phyloP scores from a whole-genome alignment of 2,888 invertebrate species.

The Congeria kusceri region DNA sequence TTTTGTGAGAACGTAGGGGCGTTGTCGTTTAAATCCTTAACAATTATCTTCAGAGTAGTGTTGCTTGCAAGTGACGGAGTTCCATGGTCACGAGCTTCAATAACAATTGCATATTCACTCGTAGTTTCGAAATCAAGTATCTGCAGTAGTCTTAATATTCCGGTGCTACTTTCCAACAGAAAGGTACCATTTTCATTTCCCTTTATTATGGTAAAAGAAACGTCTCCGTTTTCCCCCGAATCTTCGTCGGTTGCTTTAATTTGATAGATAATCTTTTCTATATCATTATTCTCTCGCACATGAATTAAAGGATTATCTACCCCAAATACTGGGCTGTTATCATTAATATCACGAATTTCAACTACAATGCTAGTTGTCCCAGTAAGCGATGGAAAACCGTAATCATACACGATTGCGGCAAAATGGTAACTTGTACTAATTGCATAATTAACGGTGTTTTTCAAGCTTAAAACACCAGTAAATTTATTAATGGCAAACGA shows the following conservation, averaged over 20 bases:
- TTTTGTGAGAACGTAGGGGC: conserved; percentile 55
- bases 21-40: conserved; percentile 76
- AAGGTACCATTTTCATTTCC: conserved; percentile 62
- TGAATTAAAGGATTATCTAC: conserved; percentile 32
- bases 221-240: conserved; percentile 62
- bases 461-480: conserved; percentile 93
- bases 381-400: conserved; percentile 71
- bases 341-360: conserved; percentile 65
- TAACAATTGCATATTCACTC: conserved; percentile 37
- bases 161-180: conserved; percentile 61
- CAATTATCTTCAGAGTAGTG: conserved; percentile 57
- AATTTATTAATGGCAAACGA: conserved; percentile 90
- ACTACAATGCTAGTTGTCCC: conserved; percentile 62
- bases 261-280: conserved; percentile 49
- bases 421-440: conserved; percentile 92
- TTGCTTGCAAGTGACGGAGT: conserved; percentile 53
- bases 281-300: conserved; percentile 59
- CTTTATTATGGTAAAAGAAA: conserved; percentile 63
- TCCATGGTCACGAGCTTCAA: conserved; percentile 68
- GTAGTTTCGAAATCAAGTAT: conserved; percentile 68
- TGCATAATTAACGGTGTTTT: conserved; percentile 94
- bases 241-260: conserved; percentile 71
- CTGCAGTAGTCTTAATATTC: conserved; percentile 58
- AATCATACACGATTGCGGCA: conserved; percentile 90
- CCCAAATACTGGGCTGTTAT: conserved; percentile 66